Conservation (phyloP, 2,797 vertebrate genomes). For the Channallabes apus region DNA sequence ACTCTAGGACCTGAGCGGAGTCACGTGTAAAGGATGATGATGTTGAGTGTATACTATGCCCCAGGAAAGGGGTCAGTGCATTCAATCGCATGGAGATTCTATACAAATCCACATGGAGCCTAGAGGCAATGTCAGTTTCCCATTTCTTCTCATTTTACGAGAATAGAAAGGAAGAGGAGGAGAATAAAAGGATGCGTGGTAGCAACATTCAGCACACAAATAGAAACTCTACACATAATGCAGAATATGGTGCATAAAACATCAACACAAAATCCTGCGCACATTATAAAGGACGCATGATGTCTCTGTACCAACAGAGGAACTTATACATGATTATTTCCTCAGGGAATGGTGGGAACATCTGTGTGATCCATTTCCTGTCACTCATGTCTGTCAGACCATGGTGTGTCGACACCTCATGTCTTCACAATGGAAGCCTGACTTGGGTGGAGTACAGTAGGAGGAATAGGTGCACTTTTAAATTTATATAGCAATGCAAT, state of each 20-base stretch:
- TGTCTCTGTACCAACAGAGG: not conserved
- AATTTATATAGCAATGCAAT: too few species aligned
- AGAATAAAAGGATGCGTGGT: not conserved
- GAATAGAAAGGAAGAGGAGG: constrained; percentile 38
- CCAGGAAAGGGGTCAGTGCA: constrained; percentile 69
- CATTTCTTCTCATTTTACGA: constrained; percentile 62
- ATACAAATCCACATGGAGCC: constrained; percentile 58
- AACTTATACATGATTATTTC: not conserved
- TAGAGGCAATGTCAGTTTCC: constrained; percentile 67
- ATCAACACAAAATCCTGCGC: not conserved
- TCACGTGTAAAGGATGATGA: constrained; percentile 40
- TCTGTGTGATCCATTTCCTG: too few species aligned
- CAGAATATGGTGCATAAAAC: not conserved
- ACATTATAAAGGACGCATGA: not conserved
- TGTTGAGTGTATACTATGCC: constrained; percentile 59
- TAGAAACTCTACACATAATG: not conserved
- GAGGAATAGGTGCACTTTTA: too few species aligned
- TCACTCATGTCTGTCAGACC: too few species aligned
- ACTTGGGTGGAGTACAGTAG: too few species aligned
- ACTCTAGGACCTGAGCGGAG: constrained; percentile 37
- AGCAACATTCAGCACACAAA: constrained; percentile 14
- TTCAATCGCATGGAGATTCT: constrained; percentile 63
- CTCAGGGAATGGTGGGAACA: too few species aligned
- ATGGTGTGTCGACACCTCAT: too few species aligned
- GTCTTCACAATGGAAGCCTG: too few species aligned